Percentiles rank a stretch among this genome's conserved stretches.
phyloP scores from a whole-genome alignment of 35 echinoderm and acorn worm genomes.

The Heliocidaris erythrogramma region DNA sequence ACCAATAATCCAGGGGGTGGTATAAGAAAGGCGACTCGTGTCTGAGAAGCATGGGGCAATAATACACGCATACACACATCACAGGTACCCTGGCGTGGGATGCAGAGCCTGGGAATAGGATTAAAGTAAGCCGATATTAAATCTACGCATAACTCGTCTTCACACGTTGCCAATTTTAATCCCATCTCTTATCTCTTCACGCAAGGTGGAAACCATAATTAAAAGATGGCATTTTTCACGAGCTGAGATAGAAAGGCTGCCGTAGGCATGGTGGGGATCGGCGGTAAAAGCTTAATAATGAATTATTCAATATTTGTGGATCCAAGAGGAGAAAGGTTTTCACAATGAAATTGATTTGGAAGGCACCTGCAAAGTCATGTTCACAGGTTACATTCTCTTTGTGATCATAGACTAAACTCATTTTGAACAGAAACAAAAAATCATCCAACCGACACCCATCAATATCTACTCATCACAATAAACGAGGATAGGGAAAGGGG shows the following conservation, averaged over 20 bases:
- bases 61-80: not conserved
- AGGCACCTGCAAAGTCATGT: not conserved
- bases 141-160: not conserved
- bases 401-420: not conserved
- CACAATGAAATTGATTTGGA: not conserved
- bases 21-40: not conserved
- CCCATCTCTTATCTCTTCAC: not conserved
- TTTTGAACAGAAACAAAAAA: not conserved
- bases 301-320: not conserved
- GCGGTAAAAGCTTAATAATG: not conserved
- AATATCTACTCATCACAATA: not conserved
- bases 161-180: slow-evolving; percentile 3
- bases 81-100: not conserved
- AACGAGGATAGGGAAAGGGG: not conserved
- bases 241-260: not conserved
- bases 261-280: not conserved
- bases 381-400: not conserved
- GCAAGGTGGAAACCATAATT: not conserved
- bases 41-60: not conserved
- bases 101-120: not conserved
- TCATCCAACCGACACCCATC: too few species aligned
- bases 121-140: slow-evolving; percentile 18
- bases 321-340: not conserved
- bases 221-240: not conserved
- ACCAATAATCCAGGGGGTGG: not conserved